These are phyloP conservation scores for Micrasema longulum DNA, from an alignment of 1,140 invertebrate genomes.

Conservation along the genomic window DNA sequence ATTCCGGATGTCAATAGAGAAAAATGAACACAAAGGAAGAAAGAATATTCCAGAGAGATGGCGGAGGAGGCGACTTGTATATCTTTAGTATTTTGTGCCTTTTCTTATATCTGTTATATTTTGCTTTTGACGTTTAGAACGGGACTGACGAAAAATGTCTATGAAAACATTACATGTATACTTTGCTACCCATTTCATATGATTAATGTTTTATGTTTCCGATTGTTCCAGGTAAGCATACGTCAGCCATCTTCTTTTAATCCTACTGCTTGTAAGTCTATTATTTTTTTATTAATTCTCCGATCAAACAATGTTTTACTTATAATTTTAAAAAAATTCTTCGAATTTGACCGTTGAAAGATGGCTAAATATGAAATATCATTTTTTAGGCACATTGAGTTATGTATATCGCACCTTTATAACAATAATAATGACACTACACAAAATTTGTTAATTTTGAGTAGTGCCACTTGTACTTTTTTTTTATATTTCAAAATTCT, in stretches of 20 bases:
- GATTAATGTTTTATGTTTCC: conserved; percentile 32
- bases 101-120: conserved; percentile 5
- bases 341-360: neutral
- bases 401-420: too few relatives aligned
- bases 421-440: too few relatives aligned
- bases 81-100: conserved; percentile 16
- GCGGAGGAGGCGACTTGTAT: conserved; percentile 12
- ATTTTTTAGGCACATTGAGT: too few relatives aligned
- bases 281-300: too few relatives aligned
- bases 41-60: conserved; percentile 14
- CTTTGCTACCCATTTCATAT: conserved; percentile 5
- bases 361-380: too few relatives aligned
- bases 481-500: too few relatives aligned
- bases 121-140: conserved; percentile 14
- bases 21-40: conserved; percentile 37
- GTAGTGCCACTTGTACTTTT: too few relatives aligned
- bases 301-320: too few relatives aligned
- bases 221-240: conserved; percentile 23
- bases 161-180: conserved; percentile 1
- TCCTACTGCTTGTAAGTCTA: too few relatives aligned
- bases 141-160: neutral
- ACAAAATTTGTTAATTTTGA: too few relatives aligned
- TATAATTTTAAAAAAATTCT: too few relatives aligned
- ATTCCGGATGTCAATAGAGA: conserved; percentile 42
- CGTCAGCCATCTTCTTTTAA: too few relatives aligned